Percentiles rank a stretch among this genome's conserved stretches.
These are phyloP conservation scores for Calliphora vicina DNA, from an alignment of 1,140 invertebrate species.

Conservation along the genomic window DNA sequence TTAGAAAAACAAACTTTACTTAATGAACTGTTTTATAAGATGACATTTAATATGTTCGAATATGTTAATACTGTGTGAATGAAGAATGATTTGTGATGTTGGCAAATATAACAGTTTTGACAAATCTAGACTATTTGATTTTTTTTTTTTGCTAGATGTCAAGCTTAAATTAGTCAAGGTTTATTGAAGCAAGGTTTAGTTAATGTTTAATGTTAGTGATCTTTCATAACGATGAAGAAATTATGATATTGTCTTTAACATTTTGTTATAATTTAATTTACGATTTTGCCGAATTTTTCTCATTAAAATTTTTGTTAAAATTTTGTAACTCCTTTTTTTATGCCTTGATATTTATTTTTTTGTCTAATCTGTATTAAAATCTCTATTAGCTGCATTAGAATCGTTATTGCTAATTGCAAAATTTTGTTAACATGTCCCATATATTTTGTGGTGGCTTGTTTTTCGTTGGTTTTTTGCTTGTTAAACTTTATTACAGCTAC, in stretches of 20 bases:
- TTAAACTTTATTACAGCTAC: conserved; percentile 13
- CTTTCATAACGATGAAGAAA: too few relatives aligned
- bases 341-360: too few relatives aligned
- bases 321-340: too few relatives aligned
- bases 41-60: not conserved
- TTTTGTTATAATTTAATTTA: too few relatives aligned
- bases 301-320: too few relatives aligned
- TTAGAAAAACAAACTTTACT: not conserved
- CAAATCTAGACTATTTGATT: too few relatives aligned
- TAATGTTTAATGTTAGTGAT: too few relatives aligned
- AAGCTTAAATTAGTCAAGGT: not conserved
- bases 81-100: not conserved
- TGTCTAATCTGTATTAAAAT: too few relatives aligned
- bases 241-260: too few relatives aligned
- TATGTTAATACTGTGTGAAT: not conserved
- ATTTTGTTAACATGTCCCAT: conserved; percentile 13
- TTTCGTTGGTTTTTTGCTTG: not conserved
- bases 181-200: too few relatives aligned
- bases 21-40: conserved; percentile 6
- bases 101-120: too few relatives aligned
- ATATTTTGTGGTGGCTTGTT: not conserved
- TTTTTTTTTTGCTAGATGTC: not conserved
- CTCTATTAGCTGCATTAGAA: not conserved
- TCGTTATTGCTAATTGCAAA: not conserved
- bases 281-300: too few relatives aligned